Evolutionary conservation across 1,140 invertebrate species (phyloP).

Genomic region (Batillaria attramentaria): DNA sequence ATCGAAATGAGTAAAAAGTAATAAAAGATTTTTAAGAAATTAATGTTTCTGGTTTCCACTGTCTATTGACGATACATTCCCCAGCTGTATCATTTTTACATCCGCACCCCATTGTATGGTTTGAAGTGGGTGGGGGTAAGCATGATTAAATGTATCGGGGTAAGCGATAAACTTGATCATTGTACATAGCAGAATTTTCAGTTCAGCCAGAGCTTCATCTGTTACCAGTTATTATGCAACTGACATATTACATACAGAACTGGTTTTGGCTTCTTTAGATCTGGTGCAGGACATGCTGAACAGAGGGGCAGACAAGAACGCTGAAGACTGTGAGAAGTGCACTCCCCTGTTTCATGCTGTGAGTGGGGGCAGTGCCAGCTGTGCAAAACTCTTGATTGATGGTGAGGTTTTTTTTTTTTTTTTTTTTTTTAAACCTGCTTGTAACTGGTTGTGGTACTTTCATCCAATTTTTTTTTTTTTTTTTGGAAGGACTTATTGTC

Average conservation of each 20-base stretch:
- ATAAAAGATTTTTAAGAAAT: too few relatives aligned
- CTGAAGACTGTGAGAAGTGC: background rate
- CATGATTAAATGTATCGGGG: too few relatives aligned
- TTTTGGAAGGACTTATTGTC: background rate
- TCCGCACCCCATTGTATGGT: too few relatives aligned
- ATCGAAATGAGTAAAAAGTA: too few relatives aligned
- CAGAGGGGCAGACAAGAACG: background rate
- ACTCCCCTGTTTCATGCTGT: constrained; percentile 1
- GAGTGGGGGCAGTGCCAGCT: background rate
- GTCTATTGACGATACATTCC: too few relatives aligned
- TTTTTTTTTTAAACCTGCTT: too few relatives aligned
- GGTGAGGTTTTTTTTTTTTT: too few relatives aligned
- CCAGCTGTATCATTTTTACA: too few relatives aligned
- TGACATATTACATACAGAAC: background rate
- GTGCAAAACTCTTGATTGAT: background rate
- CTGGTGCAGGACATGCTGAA: background rate
- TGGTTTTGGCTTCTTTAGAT: background rate
- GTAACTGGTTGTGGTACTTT: too few relatives aligned
- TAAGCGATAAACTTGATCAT: too few relatives aligned
- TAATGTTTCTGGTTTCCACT: too few relatives aligned
- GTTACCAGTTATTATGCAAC: background rate
- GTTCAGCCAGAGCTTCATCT: background rate
- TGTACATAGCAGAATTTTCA: background rate
- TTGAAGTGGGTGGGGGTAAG: too few relatives aligned
- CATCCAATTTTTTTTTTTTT: background rate